Conservation (phyloP, 2,797 vertebrate species). For the Psittacula echo region DNA sequence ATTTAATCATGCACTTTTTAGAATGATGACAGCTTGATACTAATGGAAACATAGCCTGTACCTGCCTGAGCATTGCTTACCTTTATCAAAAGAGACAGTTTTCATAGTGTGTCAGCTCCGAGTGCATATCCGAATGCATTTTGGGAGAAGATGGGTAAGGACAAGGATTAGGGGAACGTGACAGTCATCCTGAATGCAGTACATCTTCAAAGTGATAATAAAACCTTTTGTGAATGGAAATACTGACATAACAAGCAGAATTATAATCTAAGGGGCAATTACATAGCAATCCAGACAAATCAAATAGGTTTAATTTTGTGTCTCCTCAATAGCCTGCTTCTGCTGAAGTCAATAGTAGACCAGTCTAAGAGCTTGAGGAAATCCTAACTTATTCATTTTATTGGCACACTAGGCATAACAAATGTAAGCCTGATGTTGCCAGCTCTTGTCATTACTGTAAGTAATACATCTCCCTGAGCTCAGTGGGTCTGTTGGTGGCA, state of each 20-base stretch:
- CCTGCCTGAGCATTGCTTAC: neutral
- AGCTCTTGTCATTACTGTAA: neutral
- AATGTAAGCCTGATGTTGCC: neutral
- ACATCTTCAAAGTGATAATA: neutral
- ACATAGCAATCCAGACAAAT: neutral
- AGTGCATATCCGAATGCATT: neutral
- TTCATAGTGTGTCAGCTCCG: neutral
- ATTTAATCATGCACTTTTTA: neutral
- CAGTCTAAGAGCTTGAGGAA: neutral
- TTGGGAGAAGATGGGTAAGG: neutral
- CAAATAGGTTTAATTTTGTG: neutral
- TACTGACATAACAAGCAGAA: neutral
- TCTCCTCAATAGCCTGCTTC: neutral
- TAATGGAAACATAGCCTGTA: neutral
- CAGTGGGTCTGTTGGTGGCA: neutral
- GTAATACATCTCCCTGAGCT: neutral
- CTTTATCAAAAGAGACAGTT: neutral
- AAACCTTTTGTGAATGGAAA: neutral
- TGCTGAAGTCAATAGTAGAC: neutral
- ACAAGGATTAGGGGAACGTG: neutral
- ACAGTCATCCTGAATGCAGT: neutral
- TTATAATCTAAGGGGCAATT: neutral
- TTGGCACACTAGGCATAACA: neutral
- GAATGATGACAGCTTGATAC: neutral
- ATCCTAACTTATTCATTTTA: neutral